Base-by-base conservation (phyloP, 1,140 invertebrate genomes). In the Eupeodes corollae region DNA sequence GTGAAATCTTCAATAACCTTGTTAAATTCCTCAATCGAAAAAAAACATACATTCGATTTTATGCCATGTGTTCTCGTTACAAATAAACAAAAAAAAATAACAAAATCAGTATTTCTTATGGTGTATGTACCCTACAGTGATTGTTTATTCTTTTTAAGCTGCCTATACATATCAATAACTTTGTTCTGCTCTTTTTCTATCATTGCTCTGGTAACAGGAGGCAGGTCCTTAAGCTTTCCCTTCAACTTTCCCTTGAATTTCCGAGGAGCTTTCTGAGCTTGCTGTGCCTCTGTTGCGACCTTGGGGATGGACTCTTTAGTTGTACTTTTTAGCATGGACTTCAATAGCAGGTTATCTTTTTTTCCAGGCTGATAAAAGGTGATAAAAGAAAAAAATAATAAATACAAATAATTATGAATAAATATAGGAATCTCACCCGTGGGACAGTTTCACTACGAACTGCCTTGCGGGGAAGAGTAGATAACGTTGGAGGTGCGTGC, bases 401-500 rank as follows among this genome's bases (percentile, higher is more conserved):
- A 32, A 31, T 31, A 39, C n/a, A 50, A 38, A 38, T 44, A 44
- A 46, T 35, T 16, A 18, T n/a, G 34, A 39, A 3, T 32, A 21
- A 48, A 32, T 16, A 34, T 41, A 32, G 31, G n/a, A 21, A 30
- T 26, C 59, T 66, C 68, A 76, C 74, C 57, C 74, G 69, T 2
- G 60, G 51, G 2, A 59, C 67, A 43, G 51, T 68, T 26, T 56
- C 49, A 37, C 41, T 49, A 51, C 62, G 70, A 16, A 55, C 53
- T 33, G 69, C 68, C 55, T 74, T 73, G 49, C 62, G 71, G 2
- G 78, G 76, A 40, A 66, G 44, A 34, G 65, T 52, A 48, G 61
- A 72, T 0, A 83, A 52, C 39, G 65, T 61, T 1, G 81, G 80
- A 13, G 81, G 80, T 14, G 67, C 76, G 58, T 82, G 77, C 1